Conservation (phyloP, 2,797 vertebrate genomes). For the Argentina silus region DNA sequence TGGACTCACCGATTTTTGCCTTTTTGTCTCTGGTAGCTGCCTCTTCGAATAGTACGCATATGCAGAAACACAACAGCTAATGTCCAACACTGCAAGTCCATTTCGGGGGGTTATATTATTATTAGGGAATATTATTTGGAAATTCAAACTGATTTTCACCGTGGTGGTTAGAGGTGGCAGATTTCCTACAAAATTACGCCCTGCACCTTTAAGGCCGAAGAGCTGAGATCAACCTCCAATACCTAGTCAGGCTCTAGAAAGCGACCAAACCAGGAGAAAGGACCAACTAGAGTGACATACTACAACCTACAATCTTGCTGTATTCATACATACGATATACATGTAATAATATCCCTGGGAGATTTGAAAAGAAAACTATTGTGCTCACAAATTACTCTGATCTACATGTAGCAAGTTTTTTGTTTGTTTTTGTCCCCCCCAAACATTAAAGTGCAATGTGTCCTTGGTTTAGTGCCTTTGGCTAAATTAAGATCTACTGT, state of each 20-base stretch:
- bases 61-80: too few relatives aligned
- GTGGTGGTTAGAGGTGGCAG: too few relatives aligned
- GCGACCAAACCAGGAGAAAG: not conserved
- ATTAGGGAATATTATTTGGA: too few relatives aligned
- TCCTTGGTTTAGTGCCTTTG: slow-evolving; percentile 18
- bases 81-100: too few relatives aligned
- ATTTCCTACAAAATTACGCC: too few relatives aligned
- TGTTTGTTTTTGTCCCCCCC: not conserved
- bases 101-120: too few relatives aligned
- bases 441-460: slow-evolving; percentile 31
- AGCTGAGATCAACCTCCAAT: not conserved
- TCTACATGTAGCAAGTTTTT: not conserved
- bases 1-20: too few relatives aligned
- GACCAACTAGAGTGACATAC: not conserved
- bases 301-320: not conserved
- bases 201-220: not conserved
- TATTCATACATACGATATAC: not conserved
- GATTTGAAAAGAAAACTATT: not conserved
- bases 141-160: too few relatives aligned
- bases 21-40: too few relatives aligned
- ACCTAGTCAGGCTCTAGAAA: not conserved
- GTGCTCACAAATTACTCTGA: slow-evolving; percentile 3
- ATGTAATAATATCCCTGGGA: not conserved
- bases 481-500: slow-evolving; percentile 21
- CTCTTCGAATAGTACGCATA: too few relatives aligned